Evolutionary conservation across 2,888 invertebrate species (phyloP), one percentile per base, ranked within the genome.

Genomic region (Danaus chrysippus): DNA sequence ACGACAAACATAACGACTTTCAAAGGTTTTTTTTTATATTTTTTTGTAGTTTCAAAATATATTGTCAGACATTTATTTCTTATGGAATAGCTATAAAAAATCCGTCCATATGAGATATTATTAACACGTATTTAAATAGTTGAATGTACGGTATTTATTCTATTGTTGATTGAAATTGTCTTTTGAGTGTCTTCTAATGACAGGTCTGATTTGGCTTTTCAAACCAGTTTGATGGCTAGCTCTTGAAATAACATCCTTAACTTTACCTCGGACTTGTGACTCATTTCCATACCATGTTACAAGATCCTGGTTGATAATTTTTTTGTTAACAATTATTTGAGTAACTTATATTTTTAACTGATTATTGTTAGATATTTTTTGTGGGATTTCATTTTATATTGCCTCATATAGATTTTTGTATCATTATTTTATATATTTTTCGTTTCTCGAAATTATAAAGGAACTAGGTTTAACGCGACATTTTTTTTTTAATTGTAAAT

Each of bases 201-300:
- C 17, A 17, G 49, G 17, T 49, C 10, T 11, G 8, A 49, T 17
- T 49, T 15, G 8, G 17, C 10, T 49, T n/a, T 49, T 49, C 0
- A 49, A 49, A 49, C 49, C 15, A 17, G 49, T 49, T 49, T 17
- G n/a, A n/a, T 49, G 11, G 15, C 0, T 17, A 10, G 2, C 10
- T n/a, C n/a, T n/a, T 49, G 10, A 49, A 49, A 49, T 17, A 49
- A 49, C 17, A 49, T 17, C 49, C 17, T 17, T 17, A 49, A 17
- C 10, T 49, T 49, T 49, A 49, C 49, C 49, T 17, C 49, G 17
- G 17, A 49, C 49, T 49, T 49, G 17, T 49, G 49, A 17, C n/a
- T 49, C 46, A 46, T 46, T 15, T 13, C 9, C 15, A 49, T 49
- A 49, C 49, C 17, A 17, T 1, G 17, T 17, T n/a, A 49, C 17